A percentile compares a stretch with the other conserved stretches of the same genome.
phyloP scores from a whole-genome alignment of 1,140 invertebrate species.

The Conus betulinus region DNA sequence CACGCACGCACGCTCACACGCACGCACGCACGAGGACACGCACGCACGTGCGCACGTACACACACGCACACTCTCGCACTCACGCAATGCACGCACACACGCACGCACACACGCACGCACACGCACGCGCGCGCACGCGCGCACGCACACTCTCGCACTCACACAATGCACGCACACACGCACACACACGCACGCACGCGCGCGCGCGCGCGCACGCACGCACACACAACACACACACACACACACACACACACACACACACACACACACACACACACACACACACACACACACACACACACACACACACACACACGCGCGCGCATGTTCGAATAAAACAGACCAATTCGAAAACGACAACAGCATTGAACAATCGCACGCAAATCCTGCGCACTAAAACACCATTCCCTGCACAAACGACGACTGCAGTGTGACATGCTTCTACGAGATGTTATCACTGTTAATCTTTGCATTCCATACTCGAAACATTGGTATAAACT shows the following conservation, averaged over 20 bases:
- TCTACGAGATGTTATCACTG: too few relatives aligned
- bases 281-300: too few relatives aligned
- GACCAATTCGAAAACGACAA: too few relatives aligned
- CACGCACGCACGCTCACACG: not conserved
- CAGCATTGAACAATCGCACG: too few relatives aligned
- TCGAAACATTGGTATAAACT: too few relatives aligned
- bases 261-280: too few relatives aligned
- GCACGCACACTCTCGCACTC: not conserved
- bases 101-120: not conserved
- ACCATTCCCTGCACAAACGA: too few relatives aligned
- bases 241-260: slow-evolving; percentile 2
- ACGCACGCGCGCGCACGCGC: not conserved
- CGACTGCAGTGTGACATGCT: too few relatives aligned
- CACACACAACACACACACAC: slow-evolving; percentile 13
- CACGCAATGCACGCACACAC: slow-evolving; percentile 1
- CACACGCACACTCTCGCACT: not conserved
- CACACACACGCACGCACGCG: not conserved
- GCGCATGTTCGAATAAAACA: too few relatives aligned
- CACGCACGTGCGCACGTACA: not conserved
- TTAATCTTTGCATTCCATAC: too few relatives aligned
- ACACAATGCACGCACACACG: not conserved
- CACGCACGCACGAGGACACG: not conserved
- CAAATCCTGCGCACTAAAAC: too few relatives aligned
- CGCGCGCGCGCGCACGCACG: not conserved
- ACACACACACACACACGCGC: too few relatives aligned